phyloP scores from a whole-genome alignment of 2,888 invertebrate genomes.

The Dryomyza anilis region DNA sequence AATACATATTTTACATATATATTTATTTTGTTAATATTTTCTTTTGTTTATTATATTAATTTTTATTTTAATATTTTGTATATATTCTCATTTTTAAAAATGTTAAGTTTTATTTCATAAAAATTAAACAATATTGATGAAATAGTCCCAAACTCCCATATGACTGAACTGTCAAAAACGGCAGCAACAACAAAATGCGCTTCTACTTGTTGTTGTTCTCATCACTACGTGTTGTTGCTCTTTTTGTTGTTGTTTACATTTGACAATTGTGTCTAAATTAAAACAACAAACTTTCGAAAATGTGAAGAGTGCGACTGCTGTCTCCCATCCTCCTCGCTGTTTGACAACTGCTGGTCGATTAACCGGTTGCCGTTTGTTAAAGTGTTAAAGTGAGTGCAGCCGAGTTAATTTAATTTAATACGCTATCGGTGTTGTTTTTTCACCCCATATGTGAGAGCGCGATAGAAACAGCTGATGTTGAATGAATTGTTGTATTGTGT shows the following conservation, averaged over 20 bases:
- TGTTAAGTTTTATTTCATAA: not conserved
- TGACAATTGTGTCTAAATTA: conserved; percentile 35
- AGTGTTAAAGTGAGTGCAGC: not conserved
- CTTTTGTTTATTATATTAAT: too few species aligned
- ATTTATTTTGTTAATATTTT: too few species aligned
- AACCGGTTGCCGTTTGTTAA: too few species aligned
- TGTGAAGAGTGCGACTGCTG: not conserved
- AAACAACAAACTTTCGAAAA: conserved; percentile 8
- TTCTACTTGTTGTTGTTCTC: conserved; percentile 25
- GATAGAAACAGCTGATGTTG: conserved; percentile 28
- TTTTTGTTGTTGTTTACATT: conserved; percentile 47
- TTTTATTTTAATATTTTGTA: too few species aligned
- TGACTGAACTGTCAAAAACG: conserved; percentile 25
- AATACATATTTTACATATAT: too few species aligned
- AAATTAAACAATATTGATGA: not conserved
- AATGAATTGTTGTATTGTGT: too few species aligned
- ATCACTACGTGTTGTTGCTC: conserved; percentile 12
- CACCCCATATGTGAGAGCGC: conserved; percentile 11
- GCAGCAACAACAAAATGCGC: conserved; percentile 32
- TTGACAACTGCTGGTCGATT: too few species aligned
- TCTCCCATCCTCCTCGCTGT: too few species aligned
- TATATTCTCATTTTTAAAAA: too few species aligned
- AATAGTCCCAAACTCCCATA: conserved; percentile 13
- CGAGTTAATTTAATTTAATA: not conserved
- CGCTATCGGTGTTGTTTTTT: not conserved